Evolutionary conservation across 2,888 invertebrate species (phyloP).

Genomic region (Bugulina stolonifera): DNA sequence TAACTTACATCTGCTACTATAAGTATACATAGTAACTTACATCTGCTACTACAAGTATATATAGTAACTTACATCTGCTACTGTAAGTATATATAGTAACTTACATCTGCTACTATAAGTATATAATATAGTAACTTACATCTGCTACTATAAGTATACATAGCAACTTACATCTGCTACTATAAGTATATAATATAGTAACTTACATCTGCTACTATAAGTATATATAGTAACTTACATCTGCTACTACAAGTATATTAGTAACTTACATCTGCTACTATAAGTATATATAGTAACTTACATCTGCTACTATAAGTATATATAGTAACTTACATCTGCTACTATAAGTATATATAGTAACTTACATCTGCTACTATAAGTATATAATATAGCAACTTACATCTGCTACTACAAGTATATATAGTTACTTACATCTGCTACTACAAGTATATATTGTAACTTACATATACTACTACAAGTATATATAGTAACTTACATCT

Average conservation of each 20-base stretch:
- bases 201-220: constrained; percentile 22
- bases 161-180: constrained; percentile 24
- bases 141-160: constrained; percentile 15
- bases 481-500: too few relatives aligned
- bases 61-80: constrained; percentile 25
- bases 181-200: constrained; percentile 3
- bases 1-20: constrained; percentile 20
- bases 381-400: too few relatives aligned
- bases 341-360: constrained; percentile 4
- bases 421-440: constrained; percentile 25
- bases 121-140: too few relatives aligned
- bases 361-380: constrained; percentile 21
- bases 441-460: background rate
- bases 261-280: constrained; percentile 20
- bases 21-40: constrained; percentile 15
- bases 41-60: constrained; percentile 13
- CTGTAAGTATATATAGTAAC: background rate
- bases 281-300: constrained; percentile 15
- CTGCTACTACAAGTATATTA: background rate
- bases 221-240: constrained; percentile 21
- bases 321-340: constrained; percentile 25
- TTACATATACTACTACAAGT: too few relatives aligned
- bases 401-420: constrained; percentile 13
- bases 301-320: constrained; percentile 18
- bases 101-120: constrained; percentile 21